Evolutionary conservation across 2,797 vertebrate genomes (phyloP), one percentile per base, ranked within the genome.

Genomic region (Manis crassicaudata): DNA sequence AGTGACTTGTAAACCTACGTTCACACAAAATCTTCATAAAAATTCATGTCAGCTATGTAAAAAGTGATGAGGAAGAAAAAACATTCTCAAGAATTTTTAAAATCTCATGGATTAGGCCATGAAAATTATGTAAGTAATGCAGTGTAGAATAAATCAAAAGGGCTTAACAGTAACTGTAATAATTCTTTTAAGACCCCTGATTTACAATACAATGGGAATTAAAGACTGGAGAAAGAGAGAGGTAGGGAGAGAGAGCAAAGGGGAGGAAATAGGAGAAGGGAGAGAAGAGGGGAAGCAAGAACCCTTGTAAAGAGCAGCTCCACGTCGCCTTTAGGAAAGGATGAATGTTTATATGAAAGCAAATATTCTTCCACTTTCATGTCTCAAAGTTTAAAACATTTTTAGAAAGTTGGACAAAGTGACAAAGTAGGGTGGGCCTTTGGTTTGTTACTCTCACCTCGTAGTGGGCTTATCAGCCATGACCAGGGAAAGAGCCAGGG

Each of bases 271-370:
- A 11, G 20, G 62, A 35, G 4, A 70, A 10, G 25, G 32, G 7
- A 14, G 50, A 32, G 13, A 10, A 20, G 11, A 4, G 17, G 8
- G 12, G 35, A 18, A 2, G 7, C 27, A 8, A 29, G n/a, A 60
- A 37, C 20, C 0, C 32, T 37, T 1, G 13, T 4, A 7, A 54
- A 14, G 4, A 2, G 3, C 65, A 52, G 27, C n/a, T 32, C 2
- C 32, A 20, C 43, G 29, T 54, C 11, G 5, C 10, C 27, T 29
- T 54, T n/a, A 93, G 29, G 40, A 72, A 43, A 63, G 27, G n/a
- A 58, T 21, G 7, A 43, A 6, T 63, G 6, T 56, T 70, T 40
- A 12, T 18, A 6, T 8, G 10, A 76, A 86, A 52, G n/a, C 11
- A 67, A 75, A 67, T 40, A 9, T 7, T 70, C 23, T 86, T 58